Percentiles rank a stretch among this genome's conserved stretches.
phyloP scores from a whole-genome alignment of 1,140 invertebrate species.

The Drosophila albomicans region DNA sequence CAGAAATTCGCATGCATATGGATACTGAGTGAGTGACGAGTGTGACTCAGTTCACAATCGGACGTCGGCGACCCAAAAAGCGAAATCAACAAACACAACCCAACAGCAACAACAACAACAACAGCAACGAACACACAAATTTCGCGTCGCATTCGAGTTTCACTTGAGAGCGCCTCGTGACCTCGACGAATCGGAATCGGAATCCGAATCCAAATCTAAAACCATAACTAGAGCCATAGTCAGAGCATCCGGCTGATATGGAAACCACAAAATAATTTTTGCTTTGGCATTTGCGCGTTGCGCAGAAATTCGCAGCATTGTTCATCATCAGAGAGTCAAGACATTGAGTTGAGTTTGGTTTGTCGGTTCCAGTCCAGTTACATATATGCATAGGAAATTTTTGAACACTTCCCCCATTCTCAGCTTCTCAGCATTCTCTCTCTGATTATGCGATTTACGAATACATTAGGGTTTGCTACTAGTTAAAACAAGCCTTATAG shows the following conservation, averaged over 20 bases:
- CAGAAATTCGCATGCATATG: conserved; percentile 12
- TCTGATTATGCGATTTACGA: not conserved
- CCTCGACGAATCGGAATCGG: conserved; percentile 33
- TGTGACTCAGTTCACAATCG: conserved; percentile 34
- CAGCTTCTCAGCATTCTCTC: not conserved
- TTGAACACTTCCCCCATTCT: conserved; percentile 7
- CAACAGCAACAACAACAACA: too few relatives aligned
- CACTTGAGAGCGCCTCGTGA: conserved; percentile 34
- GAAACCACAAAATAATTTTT: conserved; percentile 15
- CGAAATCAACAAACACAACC: not conserved
- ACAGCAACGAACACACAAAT: too few relatives aligned
- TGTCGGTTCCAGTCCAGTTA: conserved; percentile 41
- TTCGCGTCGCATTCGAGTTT: conserved; percentile 16
- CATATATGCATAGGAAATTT: conserved; percentile 39
- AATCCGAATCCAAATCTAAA: conserved; percentile 14
- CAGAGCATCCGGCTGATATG: conserved; percentile 43
- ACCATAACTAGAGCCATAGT: conserved; percentile 3
- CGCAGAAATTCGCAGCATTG: conserved; percentile 40
- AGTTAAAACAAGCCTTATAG: not conserved
- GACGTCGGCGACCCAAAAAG: conserved; percentile 1
- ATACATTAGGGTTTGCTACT: conserved; percentile 1
- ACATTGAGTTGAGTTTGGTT: too few relatives aligned
- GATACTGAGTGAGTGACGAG: too few relatives aligned
- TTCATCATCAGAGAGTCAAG: not conserved
- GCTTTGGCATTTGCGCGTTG: conserved; percentile 2